Evolutionary conservation across 2,888 invertebrate genomes (phyloP).

Genomic region (Scaptomyza polygonia): DNA sequence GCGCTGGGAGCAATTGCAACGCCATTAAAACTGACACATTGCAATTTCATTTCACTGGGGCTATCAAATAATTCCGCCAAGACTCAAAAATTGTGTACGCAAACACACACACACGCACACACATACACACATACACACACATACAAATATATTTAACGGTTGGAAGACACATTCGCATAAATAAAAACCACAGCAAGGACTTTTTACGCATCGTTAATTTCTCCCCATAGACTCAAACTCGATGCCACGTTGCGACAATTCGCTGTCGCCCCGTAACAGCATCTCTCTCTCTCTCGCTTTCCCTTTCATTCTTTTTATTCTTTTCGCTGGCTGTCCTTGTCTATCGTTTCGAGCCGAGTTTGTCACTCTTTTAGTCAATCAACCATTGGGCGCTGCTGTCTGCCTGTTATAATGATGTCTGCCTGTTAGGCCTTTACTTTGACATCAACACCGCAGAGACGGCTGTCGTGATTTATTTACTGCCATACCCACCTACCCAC

Average conservation of each 20-base stretch:
- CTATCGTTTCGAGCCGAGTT: conserved; percentile 46
- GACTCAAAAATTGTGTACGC: conserved; percentile 31
- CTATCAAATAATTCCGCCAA: conserved; percentile 58
- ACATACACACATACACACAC: neutral
- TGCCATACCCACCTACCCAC: conserved; percentile 14
- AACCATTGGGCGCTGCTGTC: conserved; percentile 55
- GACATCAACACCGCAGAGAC: conserved; percentile 62
- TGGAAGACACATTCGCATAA: conserved; percentile 23
- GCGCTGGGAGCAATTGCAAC: conserved; percentile 71
- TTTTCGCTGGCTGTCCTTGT: conserved; percentile 5
- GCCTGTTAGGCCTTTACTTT: conserved; percentile 68
- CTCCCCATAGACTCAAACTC: conserved; percentile 62
- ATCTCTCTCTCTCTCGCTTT: conserved; percentile 4
- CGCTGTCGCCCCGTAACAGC: conserved; percentile 11
- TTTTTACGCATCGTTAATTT: conserved; percentile 81
- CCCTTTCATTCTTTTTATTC: neutral
- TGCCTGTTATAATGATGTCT: conserved; percentile 74
- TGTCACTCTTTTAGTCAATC: conserved; percentile 74
- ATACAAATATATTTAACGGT: neutral
- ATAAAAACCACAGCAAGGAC: conserved; percentile 58
- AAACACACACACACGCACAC: conserved; percentile 6
- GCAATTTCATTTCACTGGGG: conserved; percentile 66
- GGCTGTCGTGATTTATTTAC: conserved; percentile 55
- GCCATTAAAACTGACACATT: conserved; percentile 77
- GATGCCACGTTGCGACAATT: conserved; percentile 46